Evolutionary conservation across 2,113 vertebrate genomes (phyloP), one percentile per base, ranked within the genome.

Genomic region (Caloenas nicobarica): DNA sequence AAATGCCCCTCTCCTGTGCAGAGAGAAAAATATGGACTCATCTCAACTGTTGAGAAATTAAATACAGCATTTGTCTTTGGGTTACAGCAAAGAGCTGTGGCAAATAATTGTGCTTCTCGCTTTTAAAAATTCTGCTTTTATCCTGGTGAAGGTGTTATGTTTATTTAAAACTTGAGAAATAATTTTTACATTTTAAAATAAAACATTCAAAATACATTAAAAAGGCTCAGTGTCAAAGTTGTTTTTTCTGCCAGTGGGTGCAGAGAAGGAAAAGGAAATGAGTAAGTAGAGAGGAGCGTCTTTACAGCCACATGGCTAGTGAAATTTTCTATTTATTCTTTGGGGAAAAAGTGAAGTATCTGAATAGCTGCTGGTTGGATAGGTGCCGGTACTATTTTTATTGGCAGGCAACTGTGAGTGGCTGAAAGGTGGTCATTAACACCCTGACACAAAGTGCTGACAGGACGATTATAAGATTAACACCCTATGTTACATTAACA

Each of bases 401-500:
- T 97, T 98, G 98, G 98, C 98, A 97, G 86, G 84, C 77, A 76
- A 50, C 46, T 71, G 88, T 25, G 95, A 98, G 97, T 97, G 98
- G 97, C 97, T 98, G 98, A 98, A 98, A 98, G 97, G 96, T 97
- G 97, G 97, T 96, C 97, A 98, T 98, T 98, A 98, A 98, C 98
- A 98, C 98, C 96, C 92, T 82, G 88, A 96, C 98, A 96, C 91
- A 92, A 88, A 97, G 97, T 97, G 98, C 97, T 98, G 98, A 98
- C 97, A 98, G 97, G 95, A 90, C 76, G 97, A 98, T 98, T 98
- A 98, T 97, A 97, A 98, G 98, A 98, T 98, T 98, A 98, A 97
- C 97, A 98, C 97, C 95, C 97, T 36, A 38, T 42, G 91, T 97
- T 97, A 93, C 91, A 97, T 87, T 96, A 97, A 97, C 95, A 96